These are phyloP conservation scores for Sthenelais limicola DNA, from an alignment of 2,888 invertebrate genomes.

Conservation along the genomic window DNA sequence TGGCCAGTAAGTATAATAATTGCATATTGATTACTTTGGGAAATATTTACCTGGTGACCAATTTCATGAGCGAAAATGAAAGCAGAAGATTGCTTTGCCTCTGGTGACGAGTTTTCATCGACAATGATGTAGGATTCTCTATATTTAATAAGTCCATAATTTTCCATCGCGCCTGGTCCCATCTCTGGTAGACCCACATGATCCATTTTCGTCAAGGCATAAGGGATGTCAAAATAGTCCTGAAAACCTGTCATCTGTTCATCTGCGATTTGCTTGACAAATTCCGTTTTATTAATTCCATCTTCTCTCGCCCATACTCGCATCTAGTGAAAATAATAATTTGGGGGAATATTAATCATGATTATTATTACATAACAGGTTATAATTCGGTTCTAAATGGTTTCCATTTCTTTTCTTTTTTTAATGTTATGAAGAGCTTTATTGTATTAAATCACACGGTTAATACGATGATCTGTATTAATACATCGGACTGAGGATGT, in stretches of 20 bases:
- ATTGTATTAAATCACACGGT: too few species aligned
- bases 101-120: neutral
- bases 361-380: too few species aligned
- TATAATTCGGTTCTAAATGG: too few species aligned
- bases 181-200: constrained; percentile 15
- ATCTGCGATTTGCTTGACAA: neutral
- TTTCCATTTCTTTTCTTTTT: too few species aligned
- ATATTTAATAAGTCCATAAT: constrained; percentile 21
- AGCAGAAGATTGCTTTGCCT: neutral
- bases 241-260: constrained; percentile 5
- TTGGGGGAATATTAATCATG: too few species aligned
- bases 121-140: constrained; percentile 1
- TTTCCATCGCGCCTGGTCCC: constrained; percentile 23
- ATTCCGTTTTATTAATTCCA: constrained; percentile 29
- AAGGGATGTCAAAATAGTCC: constrained; percentile 12
- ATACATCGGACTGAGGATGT: too few species aligned
- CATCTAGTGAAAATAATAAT: too few species aligned
- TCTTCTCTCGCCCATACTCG: constrained; percentile 14
- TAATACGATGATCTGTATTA: too few species aligned
- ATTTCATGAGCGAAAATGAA: constrained; percentile 20
- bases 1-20: too few species aligned
- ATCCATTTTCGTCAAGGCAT: constrained; percentile 17
- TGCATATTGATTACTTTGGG: too few species aligned
- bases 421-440: too few species aligned
- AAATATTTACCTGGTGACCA: constrained; percentile 26